Percentiles rank a stretch among this genome's conserved stretches.
Evolutionary conservation across 2,888 invertebrate species (phyloP).

Genomic region (Augochlorella aurata): DNA sequence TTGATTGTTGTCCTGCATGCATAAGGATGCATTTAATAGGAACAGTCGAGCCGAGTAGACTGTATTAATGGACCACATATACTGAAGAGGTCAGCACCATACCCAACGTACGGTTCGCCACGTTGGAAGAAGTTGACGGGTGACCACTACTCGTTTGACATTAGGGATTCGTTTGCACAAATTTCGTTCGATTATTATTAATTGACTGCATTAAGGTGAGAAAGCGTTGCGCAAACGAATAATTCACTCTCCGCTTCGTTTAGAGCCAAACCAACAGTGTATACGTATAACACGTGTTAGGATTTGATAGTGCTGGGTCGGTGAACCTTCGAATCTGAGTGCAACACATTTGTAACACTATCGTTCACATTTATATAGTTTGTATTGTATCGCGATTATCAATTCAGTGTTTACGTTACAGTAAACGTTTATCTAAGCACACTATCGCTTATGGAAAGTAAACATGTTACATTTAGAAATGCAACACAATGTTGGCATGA

Average conservation of each 20-base stretch:
- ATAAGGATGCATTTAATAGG: background rate
- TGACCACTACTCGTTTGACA: conserved; percentile 70
- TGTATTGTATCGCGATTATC: background rate
- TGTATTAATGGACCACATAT: conserved; percentile 28
- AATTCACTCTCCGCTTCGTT: background rate
- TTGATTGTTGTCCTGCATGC: background rate
- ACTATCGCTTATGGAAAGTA: background rate
- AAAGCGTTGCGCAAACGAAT: background rate
- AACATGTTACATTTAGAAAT: background rate
- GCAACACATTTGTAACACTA: conserved; percentile 23
- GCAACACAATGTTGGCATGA: background rate
- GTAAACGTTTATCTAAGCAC: background rate
- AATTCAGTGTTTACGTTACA: background rate
- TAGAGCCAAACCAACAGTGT: background rate
- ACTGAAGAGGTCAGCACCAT: conserved; percentile 65
- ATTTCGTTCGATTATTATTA: conserved; percentile 39
- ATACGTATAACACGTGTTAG: conserved; percentile 30
- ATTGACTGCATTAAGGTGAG: conserved; percentile 64
- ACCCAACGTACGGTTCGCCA: conserved; percentile 74
- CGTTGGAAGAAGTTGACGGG: conserved; percentile 79
- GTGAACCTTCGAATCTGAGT: conserved; percentile 46
- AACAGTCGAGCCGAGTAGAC: conserved; percentile 17
- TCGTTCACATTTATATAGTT: conserved; percentile 9
- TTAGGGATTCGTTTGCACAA: conserved; percentile 59
- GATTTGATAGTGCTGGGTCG: conserved; percentile 53